A percentile compares a stretch with the other conserved stretches of the same genome.
Conservation (phyloP, 2,888 invertebrate species). For the Acrobasis suavella region DNA sequence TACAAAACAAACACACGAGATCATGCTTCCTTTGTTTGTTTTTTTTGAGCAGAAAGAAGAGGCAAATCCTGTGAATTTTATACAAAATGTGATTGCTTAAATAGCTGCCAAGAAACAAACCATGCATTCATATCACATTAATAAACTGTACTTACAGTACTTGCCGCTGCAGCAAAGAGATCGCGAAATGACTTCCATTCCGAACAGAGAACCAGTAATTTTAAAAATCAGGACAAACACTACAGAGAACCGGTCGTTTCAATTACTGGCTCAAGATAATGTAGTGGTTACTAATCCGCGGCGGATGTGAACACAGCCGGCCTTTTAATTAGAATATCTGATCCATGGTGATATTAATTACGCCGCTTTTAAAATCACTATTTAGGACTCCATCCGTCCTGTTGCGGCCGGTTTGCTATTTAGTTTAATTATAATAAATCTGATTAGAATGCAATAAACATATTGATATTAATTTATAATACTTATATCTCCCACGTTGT, state of each 20-base stretch:
- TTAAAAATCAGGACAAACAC: conserved; percentile 6
- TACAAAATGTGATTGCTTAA: no score
- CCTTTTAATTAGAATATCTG: conserved; percentile 13
- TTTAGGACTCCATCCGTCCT: conserved; percentile 2
- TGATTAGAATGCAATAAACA: not conserved
- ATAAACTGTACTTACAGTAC: no score
- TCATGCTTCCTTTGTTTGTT: not conserved
- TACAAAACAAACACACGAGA: no score
- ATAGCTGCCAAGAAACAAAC: no score
- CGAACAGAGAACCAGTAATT: not conserved
- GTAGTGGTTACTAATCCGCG: conserved; percentile 5
- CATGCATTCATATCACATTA: no score
- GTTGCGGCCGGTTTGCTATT: conserved; percentile 21
- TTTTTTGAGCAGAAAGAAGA: no score
- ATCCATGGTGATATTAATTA: conserved; percentile 14
- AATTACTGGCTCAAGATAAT: conserved; percentile 16
- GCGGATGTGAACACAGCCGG: conserved; percentile 14
- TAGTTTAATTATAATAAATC: not conserved
- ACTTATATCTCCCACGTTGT: not conserved
- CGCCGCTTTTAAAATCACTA: conserved; percentile 9
- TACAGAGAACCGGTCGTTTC: conserved; percentile 2
- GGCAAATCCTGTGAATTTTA: no score
- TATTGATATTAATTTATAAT: not conserved
- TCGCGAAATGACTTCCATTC: not conserved
- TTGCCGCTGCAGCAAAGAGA: not conserved